Evolutionary conservation across 2,797 vertebrate species (phyloP), one percentile per base, ranked within the genome.

Genomic region (Halcyon badia): DNA sequence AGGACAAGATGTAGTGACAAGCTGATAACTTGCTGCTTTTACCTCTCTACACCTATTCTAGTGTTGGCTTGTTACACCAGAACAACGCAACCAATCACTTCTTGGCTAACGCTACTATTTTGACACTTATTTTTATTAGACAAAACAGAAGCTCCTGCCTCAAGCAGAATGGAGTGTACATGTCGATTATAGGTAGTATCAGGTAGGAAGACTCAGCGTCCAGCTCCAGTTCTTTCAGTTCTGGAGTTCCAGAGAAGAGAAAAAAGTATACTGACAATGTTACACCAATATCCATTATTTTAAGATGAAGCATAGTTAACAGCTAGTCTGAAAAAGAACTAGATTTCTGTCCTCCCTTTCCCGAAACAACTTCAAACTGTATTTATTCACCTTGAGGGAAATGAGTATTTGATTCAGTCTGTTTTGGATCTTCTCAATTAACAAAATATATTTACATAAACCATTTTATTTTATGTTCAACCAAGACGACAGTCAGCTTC

Each of bases 121-220:
- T 49, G 57, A 66, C n/a, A 56, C 70, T 54, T 35, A 66, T 4
- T 70, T 82, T 51, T 71, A 35, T 20, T 37, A 72, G 21, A 51
- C 24, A 70, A 87, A 87, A 35, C 33, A 76, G 28, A 87, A 87
- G 33, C 22, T 64, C 54, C 64, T 83, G 49, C 62, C 35, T 85
- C 54, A 57, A 79, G 41, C 42, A 28, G 30, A 72, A 87, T 5
- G 54, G 21, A 28, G 10, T 77, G n/a, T 12, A 85, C 12, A 9
- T 5, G 30, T 8, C 44, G 42, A 66, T 56, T 35, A 46, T 2
- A 65, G 5, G 35, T n/a, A 66, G 12, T 22, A 73, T 22, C 51
- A 75, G 49, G 6, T 72, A 28, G 25, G 20, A 72, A 60, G 20
- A 72, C 42, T 42, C 22, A 58, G 57, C 22, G 48, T 86, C 44